Evolutionary conservation across 2,113 vertebrate species (phyloP).

Genomic region (Paralichthys olivaceus): DNA sequence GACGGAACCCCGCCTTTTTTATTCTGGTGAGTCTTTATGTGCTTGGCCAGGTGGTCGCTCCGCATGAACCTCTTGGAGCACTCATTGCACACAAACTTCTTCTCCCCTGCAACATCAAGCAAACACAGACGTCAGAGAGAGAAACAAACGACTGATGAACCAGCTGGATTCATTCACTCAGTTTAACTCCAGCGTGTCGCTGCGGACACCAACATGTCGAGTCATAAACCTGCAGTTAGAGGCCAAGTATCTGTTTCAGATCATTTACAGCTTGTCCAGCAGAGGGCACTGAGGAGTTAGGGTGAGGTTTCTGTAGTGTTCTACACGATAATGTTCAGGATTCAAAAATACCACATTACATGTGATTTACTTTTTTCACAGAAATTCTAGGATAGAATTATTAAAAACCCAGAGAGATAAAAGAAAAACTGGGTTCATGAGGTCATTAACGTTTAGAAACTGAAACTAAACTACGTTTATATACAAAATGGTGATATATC

Average conservation of each 20-base stretch:
- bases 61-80: slow-evolving; percentile 99
- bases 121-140: neutral
- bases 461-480: no score
- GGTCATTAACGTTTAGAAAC: no score
- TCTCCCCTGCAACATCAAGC: slow-evolving; percentile 87
- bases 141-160: neutral
- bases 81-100: slow-evolving; percentile 98
- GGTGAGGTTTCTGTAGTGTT: neutral
- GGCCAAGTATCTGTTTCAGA: neutral
- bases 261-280: neutral
- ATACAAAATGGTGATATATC: no score
- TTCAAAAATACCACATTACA: no score
- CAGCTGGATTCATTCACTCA: neutral
- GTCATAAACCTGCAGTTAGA: neutral
- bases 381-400: no score
- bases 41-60: slow-evolving; percentile 99
- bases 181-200: neutral
- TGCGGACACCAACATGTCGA: neutral
- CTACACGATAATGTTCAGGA: no score
- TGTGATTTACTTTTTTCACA: no score
- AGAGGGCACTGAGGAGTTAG: neutral
- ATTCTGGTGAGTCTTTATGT: slow-evolving; percentile 99
- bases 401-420: no score
- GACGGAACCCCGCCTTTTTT: slow-evolving; percentile 94
- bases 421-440: no score